Percentiles rank a stretch among this genome's conserved stretches.
Evolutionary conservation across 2,888 invertebrate genomes (phyloP).

Genomic region (Sinelater perroti): DNA sequence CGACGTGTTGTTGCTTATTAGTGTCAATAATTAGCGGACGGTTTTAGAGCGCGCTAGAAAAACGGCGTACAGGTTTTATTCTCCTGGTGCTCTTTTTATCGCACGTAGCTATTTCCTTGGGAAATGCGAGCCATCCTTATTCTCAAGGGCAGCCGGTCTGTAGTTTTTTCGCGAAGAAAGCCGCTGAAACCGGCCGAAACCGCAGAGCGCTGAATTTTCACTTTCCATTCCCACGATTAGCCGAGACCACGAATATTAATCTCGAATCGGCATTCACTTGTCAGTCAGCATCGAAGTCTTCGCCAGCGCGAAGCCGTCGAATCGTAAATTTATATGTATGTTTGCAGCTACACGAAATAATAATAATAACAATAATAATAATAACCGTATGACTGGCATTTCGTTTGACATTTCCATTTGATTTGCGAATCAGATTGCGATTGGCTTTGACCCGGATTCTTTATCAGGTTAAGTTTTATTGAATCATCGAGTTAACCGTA

Average conservation of each 20-base stretch:
- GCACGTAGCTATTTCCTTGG: constrained; percentile 5
- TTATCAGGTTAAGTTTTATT: constrained; percentile 15
- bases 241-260: constrained; percentile 22
- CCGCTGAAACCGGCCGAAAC: constrained; percentile 1
- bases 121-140: constrained; percentile 12
- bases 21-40: constrained; percentile 5
- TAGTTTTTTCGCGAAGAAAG: not conserved
- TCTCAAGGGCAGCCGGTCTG: constrained; percentile 4
- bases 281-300: constrained; percentile 31
- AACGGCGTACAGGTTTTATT: constrained; percentile 2
- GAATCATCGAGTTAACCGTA: constrained; percentile 10
- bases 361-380: constrained; percentile 7
- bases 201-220: constrained; percentile 13
- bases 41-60: constrained; percentile 1
- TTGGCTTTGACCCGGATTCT: constrained; percentile 22
- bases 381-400: constrained; percentile 20
- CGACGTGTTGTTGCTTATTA: constrained; percentile 5
- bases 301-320: constrained; percentile 22
- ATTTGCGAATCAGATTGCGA: constrained; percentile 19
- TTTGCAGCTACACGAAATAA: constrained; percentile 20
- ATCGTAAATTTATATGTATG: constrained; percentile 17
- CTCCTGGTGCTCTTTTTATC: constrained; percentile 4
- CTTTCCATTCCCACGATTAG: constrained; percentile 24
- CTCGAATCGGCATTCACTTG: constrained; percentile 31
- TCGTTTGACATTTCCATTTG: constrained; percentile 20